Conservation (phyloP, 1,140 invertebrate genomes). For the Nomia melanderi region DNA sequence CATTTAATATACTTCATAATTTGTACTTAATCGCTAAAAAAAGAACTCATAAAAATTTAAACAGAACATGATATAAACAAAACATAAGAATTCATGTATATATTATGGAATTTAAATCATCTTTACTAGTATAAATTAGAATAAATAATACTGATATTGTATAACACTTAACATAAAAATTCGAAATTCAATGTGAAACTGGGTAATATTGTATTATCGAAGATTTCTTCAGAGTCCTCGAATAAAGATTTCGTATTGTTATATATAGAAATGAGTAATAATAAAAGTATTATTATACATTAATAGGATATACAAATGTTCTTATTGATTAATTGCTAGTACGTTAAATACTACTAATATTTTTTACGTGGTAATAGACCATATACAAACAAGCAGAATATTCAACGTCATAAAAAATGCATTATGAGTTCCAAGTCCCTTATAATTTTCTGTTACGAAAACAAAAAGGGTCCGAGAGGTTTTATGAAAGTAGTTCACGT, state of each 20-base stretch:
- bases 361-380: constrained; percentile 1
- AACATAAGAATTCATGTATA: constrained; percentile 21
- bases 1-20: neutral
- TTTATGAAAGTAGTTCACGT: neutral
- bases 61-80: neutral
- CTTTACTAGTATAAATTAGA: constrained; percentile 35
- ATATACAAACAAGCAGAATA: constrained; percentile 11
- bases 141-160: constrained; percentile 41
- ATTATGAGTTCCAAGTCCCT: neutral
- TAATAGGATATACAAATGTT: constrained; percentile 6
- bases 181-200: constrained; percentile 3
- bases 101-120: constrained; percentile 31
- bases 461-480: neutral
- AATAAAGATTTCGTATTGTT: neutral
- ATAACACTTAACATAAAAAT: constrained; percentile 68
- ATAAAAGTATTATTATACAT: constrained; percentile 17
- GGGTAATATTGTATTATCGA: neutral
- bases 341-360: constrained; percentile 5
- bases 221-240: neutral
- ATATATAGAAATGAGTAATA: neutral
- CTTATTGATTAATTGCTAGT: constrained; percentile 7
- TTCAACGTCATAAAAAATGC: neutral
- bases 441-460: neutral
- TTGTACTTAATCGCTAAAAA: constrained; percentile 9
- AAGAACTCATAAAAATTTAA: neutral